A percentile compares a stretch with the other conserved stretches of the same genome.
These are phyloP conservation scores for Ursus arctos DNA, from an alignment of 2,113 vertebrate genomes.

Conservation along the genomic window DNA sequence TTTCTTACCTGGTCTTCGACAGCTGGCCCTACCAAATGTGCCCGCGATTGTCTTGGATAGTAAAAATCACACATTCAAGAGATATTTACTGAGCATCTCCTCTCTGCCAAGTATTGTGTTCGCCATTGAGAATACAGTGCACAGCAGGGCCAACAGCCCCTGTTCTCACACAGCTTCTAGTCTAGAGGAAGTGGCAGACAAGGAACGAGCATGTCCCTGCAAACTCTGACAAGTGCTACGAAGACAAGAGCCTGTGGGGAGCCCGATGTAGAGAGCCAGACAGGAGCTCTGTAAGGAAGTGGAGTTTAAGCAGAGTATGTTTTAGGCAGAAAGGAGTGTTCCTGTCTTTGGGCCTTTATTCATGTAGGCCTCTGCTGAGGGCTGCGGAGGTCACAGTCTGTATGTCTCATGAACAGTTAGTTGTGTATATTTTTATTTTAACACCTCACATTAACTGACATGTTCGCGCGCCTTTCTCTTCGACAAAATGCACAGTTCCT, in stretches of 20 bases:
- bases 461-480: neutral
- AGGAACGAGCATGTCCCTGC: neutral
- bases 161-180: neutral
- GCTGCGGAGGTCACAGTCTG: neutral
- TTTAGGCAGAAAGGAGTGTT: neutral
- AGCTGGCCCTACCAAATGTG: neutral
- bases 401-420: rapidly evolving
- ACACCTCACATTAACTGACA: neutral
- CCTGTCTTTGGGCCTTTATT: neutral
- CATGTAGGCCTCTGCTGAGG: neutral
- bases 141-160: rapidly evolving
- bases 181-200: neutral
- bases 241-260: neutral
- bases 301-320: neutral
- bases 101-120: neutral
- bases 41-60: neutral
- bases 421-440: neutral
- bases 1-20: neutral
- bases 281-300: neutral
- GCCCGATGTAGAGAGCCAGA: neutral
- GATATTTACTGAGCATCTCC: neutral
- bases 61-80: neutral
- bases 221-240: neutral
- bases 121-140: neutral
- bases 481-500: neutral